Base-by-base conservation (phyloP, 2,113 vertebrate species). In the Bostrychus sinensis region DNA sequence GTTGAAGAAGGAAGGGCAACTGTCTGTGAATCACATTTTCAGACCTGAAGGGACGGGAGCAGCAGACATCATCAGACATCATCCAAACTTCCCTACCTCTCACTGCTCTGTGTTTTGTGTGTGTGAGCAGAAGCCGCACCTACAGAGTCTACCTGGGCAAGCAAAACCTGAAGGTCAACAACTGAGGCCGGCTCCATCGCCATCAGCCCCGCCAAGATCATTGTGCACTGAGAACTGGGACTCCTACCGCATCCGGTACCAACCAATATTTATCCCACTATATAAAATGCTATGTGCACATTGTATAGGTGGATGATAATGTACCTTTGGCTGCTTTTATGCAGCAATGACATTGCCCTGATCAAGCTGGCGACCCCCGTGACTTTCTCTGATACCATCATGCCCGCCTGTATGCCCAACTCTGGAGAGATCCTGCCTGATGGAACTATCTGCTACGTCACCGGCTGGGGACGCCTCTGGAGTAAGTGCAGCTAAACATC, bases 321-420 rank as follows among this genome's bases (percentile, higher is more conserved):
- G 3, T 13, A 17, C 12, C 19, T 5, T 41, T 50, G 36, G n/a
- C n/a, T n/a, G n/a, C 7, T 0, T 6, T 39, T 39, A 12, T 66
- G 7, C 74, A 98, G 96, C 66, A 97, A 98, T 0, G 96, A 98
- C 88, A 95, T 98, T 0, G 96, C 96, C 58, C 87, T 98, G 77
- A 79, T 98, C 86, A 98, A 98, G 85, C 90, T 98, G 62, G 30
- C 66, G 0, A 48, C 88, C 19, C 77, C 80, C 0, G 94, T 94
- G 38, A 0, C 55, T 7, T 3, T 89, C 55, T 90, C 77, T 0
- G 61, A 92, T 16, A 54, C 43, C 45, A 88, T 98, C 86, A 90
- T 83, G 68, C 3, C 92, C 0, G 87, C 93, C 60, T 96, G 95
- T 81, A 88, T 98, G 69, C 96, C 96, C 0, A 9, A 14, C 0